Conservation (phyloP, 2,797 vertebrate genomes). For the Heliangelus exortis region DNA sequence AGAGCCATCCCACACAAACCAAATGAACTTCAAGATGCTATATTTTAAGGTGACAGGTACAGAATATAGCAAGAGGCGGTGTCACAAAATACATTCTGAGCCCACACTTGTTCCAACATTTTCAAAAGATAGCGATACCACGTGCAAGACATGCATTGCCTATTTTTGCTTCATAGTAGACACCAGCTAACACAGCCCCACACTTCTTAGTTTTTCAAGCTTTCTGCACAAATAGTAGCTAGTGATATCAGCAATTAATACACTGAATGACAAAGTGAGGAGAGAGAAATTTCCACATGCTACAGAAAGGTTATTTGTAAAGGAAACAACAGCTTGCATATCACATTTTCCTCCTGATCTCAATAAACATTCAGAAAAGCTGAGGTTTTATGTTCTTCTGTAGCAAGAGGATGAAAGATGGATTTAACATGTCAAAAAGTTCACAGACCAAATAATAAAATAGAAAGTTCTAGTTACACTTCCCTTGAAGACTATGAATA, state of each 20-base stretch:
- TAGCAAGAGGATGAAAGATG: neutral
- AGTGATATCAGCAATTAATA: neutral
- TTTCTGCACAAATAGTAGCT: neutral
- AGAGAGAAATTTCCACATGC: neutral
- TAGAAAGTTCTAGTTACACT: neutral
- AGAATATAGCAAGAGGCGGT: neutral
- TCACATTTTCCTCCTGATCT: neutral
- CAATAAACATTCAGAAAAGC: neutral
- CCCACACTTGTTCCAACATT: neutral
- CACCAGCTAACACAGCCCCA: neutral
- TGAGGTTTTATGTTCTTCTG: neutral
- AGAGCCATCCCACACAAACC: neutral
- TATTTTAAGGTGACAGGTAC: neutral
- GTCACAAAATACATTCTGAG: neutral
- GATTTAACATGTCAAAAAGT: neutral
- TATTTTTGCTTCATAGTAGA: neutral
- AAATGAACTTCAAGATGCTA: neutral
- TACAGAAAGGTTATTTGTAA: neutral
- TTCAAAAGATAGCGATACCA: neutral
- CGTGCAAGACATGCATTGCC: fast-evolving
- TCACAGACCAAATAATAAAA: neutral
- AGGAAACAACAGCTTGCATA: neutral
- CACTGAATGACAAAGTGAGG: neutral
- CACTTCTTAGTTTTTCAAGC: neutral
- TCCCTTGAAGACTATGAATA: neutral